Conservation (phyloP, 2,797 vertebrate species). For the Valencia hispanica region DNA sequence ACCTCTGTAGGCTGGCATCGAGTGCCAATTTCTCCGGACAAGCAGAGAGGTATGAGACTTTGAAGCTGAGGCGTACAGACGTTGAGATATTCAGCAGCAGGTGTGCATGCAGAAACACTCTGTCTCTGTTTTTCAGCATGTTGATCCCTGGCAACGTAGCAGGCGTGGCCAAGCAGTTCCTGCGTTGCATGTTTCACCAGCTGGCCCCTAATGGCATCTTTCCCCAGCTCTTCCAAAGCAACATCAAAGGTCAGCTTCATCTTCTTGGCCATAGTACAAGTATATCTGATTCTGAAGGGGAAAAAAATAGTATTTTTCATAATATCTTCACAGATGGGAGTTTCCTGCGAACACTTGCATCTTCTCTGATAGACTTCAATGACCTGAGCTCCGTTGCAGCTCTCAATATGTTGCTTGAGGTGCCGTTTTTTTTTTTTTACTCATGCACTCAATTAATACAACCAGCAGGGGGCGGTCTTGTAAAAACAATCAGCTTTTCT, state of each 20-base stretch:
- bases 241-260: conserved; percentile 90
- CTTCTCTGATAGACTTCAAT: conserved; percentile 94
- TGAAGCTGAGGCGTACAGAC: conserved; percentile 27
- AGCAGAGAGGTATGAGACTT: conserved; percentile 91
- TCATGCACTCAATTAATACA: conserved; percentile 12
- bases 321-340: conserved; percentile 86
- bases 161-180: conserved; percentile 98
- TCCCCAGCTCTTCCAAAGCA: conserved; percentile 97
- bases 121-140: conserved; percentile 84
- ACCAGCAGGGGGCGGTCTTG: conserved; percentile 79
- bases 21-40: conserved; percentile 96
- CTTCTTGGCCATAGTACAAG: neutral
- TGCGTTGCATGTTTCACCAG: conserved; percentile 97
- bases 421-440: conserved; percentile 56
- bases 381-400: conserved; percentile 96
- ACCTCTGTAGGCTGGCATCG: conserved; percentile 90
- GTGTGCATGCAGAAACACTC: conserved; percentile 29
- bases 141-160: conserved; percentile 98
- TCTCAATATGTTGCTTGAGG: conserved; percentile 97
- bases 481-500: conserved; percentile 48
- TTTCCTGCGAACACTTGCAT: conserved; percentile 93
- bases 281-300: neutral
- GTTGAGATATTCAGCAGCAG: conserved; percentile 27
- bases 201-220: conserved; percentile 97
- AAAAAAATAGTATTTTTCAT: neutral